These are phyloP conservation scores for Allophyes oxyacanthae DNA, from an alignment of 2,888 invertebrate genomes.

Conservation along the genomic window DNA sequence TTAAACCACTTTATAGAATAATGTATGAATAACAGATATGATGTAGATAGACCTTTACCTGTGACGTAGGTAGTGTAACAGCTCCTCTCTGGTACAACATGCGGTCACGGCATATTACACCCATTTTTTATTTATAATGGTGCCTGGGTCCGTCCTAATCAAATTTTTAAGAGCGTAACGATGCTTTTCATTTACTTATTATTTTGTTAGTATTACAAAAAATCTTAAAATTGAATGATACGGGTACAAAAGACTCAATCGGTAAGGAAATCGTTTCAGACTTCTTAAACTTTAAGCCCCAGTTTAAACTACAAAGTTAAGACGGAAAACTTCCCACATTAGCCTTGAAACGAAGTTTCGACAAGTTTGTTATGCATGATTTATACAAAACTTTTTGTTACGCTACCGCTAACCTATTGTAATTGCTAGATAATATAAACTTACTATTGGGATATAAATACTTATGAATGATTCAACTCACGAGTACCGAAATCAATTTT, in stretches of 20 bases:
- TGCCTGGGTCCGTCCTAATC: too few species aligned
- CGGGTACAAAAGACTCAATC: slow-evolving; percentile 16
- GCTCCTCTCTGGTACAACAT: too few species aligned
- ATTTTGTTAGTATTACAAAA: too few species aligned
- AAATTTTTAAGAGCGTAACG: too few species aligned
- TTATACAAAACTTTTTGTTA: slow-evolving; percentile 37
- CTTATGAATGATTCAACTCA: slow-evolving; percentile 10
- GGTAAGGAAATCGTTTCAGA: slow-evolving; percentile 13
- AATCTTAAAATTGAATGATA: too few species aligned
- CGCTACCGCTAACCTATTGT: slow-evolving; percentile 16
- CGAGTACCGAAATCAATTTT: slow-evolving; percentile 5
- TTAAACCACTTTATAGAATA: too few species aligned
- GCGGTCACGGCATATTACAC: too few species aligned
- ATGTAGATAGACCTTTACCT: too few species aligned
- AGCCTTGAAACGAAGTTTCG: slow-evolving; percentile 47
- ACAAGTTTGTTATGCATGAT: slow-evolving; percentile 41
- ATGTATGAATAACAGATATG: too few species aligned
- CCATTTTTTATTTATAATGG: too few species aligned
- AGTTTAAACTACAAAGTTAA: slow-evolving; percentile 38
- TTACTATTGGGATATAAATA: neutral
- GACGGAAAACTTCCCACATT: slow-evolving; percentile 43
- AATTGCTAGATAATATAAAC: slow-evolving; percentile 15
- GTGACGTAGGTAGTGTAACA: too few species aligned
- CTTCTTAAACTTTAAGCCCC: slow-evolving; percentile 23
- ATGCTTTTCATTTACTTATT: too few species aligned